phyloP scores from a whole-genome alignment of 1,140 invertebrate genomes.

The Drosophila nannoptera region DNA sequence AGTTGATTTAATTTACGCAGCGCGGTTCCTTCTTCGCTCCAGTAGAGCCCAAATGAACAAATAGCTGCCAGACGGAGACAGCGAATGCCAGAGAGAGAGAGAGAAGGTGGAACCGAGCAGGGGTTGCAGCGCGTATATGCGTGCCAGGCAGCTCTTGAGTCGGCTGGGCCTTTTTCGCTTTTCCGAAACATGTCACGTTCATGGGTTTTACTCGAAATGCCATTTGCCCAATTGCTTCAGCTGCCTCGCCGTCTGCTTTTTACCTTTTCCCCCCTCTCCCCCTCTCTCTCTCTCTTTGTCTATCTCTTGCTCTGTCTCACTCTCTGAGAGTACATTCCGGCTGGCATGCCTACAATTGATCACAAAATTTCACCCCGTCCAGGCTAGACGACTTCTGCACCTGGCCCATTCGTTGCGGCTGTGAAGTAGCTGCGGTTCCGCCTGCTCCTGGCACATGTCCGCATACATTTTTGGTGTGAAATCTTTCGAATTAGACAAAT shows the following conservation, averaged over 20 bases:
- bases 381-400: background rate
- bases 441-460: constrained; percentile 22
- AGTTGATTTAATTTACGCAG: constrained; percentile 37
- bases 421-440: background rate
- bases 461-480: background rate
- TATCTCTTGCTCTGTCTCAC: background rate
- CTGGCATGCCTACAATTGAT: constrained; percentile 16
- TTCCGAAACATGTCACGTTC: constrained; percentile 68
- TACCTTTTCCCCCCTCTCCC: background rate
- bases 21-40: constrained; percentile 35
- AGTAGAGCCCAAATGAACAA: constrained; percentile 21
- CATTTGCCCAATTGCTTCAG: constrained; percentile 67
- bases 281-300: background rate
- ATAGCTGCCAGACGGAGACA: constrained; percentile 15
- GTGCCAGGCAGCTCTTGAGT: constrained; percentile 31
- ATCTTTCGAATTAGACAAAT: background rate
- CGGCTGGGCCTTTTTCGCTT: constrained; percentile 4
- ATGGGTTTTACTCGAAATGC: constrained; percentile 68
- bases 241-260: constrained; percentile 21
- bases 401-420: background rate
- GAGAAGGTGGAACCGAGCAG: background rate
- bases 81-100: background rate
- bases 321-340: constrained; percentile 21
- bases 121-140: constrained; percentile 26
- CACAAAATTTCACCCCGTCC: constrained; percentile 2